A percentile compares a stretch with the other conserved stretches of the same genome.
Evolutionary conservation across 92 coral and sea anemone species (phyloP).

Genomic region (Pocillopora meandrina): DNA sequence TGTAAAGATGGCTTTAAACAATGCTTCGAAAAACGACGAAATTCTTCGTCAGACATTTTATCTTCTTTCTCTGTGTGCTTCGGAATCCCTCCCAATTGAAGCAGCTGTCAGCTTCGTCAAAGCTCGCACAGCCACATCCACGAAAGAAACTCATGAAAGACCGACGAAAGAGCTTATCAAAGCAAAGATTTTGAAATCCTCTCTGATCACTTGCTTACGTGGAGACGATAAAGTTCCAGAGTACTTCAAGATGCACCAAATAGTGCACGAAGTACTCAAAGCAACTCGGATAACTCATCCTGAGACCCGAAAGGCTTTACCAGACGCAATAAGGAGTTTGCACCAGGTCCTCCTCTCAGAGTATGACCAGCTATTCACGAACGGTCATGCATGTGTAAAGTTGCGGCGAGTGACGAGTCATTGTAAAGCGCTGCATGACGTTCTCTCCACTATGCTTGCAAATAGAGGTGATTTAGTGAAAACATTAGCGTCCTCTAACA

Average conservation of each 20-base stretch:
- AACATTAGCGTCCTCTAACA: background rate
- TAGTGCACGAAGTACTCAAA: conserved; percentile 1
- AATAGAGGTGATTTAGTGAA: background rate
- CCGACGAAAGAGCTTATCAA: conserved; percentile 23
- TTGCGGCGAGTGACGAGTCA: background rate
- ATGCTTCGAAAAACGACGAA: conserved; percentile 7
- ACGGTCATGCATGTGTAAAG: background rate
- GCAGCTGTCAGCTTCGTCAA: conserved; percentile 15
- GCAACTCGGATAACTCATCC: background rate
- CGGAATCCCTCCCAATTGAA: conserved; percentile 24
- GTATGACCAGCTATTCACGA: background rate
- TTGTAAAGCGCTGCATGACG: conserved; percentile 1
- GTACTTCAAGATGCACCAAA: conserved; percentile 8
- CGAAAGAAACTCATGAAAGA: conserved; percentile 1
- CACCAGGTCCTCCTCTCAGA: background rate
- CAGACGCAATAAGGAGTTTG: background rate
- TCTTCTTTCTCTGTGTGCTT: conserved; percentile 31
- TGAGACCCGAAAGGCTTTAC: background rate
- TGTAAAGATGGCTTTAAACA: conserved; percentile 41
- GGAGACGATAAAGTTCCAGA: background rate
- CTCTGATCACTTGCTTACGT: background rate
- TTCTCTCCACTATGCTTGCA: background rate
- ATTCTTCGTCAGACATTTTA: conserved; percentile 33
- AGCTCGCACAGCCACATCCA: background rate
- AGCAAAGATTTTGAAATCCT: conserved; percentile 1